Evolutionary conservation across 2,797 vertebrate genomes (phyloP), one percentile per base, ranked within the genome.

Genomic region (Diceros bicornis): DNA sequence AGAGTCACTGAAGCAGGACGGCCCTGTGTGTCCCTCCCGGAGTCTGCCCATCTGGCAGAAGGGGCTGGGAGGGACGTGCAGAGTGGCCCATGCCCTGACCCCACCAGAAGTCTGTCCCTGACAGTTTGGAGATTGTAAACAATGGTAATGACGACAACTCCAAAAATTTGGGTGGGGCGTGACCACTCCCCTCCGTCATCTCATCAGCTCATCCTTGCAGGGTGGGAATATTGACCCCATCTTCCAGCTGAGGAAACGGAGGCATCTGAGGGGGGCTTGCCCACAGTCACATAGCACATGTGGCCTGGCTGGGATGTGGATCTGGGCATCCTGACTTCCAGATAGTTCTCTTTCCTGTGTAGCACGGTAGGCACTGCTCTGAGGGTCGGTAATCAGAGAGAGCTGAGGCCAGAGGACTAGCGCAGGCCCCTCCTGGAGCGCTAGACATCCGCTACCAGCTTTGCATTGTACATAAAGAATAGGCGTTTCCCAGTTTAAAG

Each of bases 1-100:
- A 64, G 92, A 97, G 66, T 68, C 86, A 37, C 86, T 55, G 85
- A 61, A 71, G 77, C 41, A 17, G 64, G 78, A 29, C 29, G 3
- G 55, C 62, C 59, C 1, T 41, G 0, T 3, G 59, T 0, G 23
- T n/a, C 64, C 96, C 61, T 21, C 92, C 96, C 81, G 7, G 57
- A 86, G 71, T n/a, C 84, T 55, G 88, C 78, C 61, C 1, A 0
- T 68, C 84, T 92, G 89, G 96, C 91, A 17, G 72, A 18, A 91
- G 23, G 89, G 91, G 50, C 74, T 29, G 91, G 78, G 55, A 95
- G 90, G 94, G 97, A 97, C 20, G 10, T 97, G 97, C 74, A 1
- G 93, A 94, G 72, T 27, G 59, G 91, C 84, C 89, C 50, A 32
- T 96, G 69, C 66, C 66, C 25, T 4, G 17, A n/a, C 44, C 81